phyloP scores from a whole-genome alignment of 2,113 vertebrate genomes.

The Urocynchramus pylzowi region DNA sequence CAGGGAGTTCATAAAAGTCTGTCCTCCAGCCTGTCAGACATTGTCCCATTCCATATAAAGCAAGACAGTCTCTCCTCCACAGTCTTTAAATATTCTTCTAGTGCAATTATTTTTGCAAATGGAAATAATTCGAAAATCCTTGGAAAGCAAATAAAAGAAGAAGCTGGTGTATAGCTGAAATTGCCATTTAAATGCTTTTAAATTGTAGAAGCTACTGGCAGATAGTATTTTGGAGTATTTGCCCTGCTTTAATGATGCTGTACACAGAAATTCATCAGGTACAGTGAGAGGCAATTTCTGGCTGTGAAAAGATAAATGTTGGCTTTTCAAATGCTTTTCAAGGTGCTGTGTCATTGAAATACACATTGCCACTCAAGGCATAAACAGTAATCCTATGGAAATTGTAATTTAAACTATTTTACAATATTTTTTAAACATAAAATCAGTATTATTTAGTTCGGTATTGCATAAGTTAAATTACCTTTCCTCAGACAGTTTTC shows the following conservation, averaged over 20 bases:
- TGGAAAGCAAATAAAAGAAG: not conserved
- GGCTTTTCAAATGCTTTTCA: not conserved
- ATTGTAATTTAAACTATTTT: not conserved
- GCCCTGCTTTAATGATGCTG: not conserved
- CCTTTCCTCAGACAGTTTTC: not conserved
- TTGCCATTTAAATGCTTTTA: constrained; percentile 8
- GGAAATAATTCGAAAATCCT: not conserved
- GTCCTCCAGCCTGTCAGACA: not conserved
- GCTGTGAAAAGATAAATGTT: not conserved
- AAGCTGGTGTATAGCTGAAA: not conserved
- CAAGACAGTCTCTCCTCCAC: not conserved
- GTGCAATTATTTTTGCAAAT: constrained; percentile 5
- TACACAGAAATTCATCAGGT: not conserved
- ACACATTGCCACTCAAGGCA: not conserved
- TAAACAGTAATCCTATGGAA: not conserved
- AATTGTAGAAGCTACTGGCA: not conserved
- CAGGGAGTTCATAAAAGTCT: not conserved
- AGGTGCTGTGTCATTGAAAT: not conserved
- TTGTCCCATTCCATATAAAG: constrained; percentile 37
- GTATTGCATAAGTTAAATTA: not conserved
- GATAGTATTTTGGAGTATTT: not conserved
- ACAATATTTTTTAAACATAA: not conserved
- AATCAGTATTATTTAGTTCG: not conserved
- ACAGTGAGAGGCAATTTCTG: not conserved
- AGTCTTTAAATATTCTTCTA: constrained; percentile 3